Conservation (phyloP, 2,113 vertebrate genomes). For the Perca schrenkii region DNA sequence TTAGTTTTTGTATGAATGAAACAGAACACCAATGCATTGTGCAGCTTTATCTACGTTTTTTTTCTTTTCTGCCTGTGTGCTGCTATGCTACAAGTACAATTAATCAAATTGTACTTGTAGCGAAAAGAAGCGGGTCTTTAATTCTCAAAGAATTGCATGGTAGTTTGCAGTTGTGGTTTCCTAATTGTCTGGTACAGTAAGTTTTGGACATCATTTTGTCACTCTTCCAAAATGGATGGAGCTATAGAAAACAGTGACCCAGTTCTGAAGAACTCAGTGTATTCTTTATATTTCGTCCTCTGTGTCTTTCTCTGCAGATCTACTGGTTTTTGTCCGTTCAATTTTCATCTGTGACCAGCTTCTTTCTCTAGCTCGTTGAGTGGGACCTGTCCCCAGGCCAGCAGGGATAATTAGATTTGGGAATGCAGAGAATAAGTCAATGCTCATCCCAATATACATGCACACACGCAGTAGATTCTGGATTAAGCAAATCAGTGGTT, state of each 20-base stretch:
- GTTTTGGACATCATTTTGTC: constrained; percentile 31
- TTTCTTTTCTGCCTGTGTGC: background rate
- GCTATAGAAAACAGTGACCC: constrained; percentile 65
- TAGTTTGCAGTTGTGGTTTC: constrained; percentile 17
- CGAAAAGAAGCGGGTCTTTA: constrained; percentile 16
- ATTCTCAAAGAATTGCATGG: background rate
- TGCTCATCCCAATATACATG: constrained; percentile 55
- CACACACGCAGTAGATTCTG: constrained; percentile 47
- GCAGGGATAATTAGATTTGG: constrained; percentile 79
- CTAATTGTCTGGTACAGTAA: constrained; percentile 39
- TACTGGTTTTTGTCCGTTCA: constrained; percentile 55
- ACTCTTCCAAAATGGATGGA: constrained; percentile 23
- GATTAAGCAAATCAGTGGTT: constrained; percentile 81
- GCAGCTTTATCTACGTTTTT: background rate
- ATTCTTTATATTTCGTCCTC: constrained; percentile 47
- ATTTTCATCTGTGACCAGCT: constrained; percentile 69
- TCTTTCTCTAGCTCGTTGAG: constrained; percentile 68
- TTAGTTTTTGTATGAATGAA: background rate
- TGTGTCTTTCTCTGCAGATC: constrained; percentile 50
- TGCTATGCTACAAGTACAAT: background rate
- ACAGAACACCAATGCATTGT: background rate
- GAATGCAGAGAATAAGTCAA: constrained; percentile 74
- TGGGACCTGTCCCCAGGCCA: constrained; percentile 68
- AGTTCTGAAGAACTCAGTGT: constrained; percentile 55
- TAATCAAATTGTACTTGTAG: background rate